phyloP scores from a whole-genome alignment of 2,113 vertebrate species.

The Dinomys branickii region DNA sequence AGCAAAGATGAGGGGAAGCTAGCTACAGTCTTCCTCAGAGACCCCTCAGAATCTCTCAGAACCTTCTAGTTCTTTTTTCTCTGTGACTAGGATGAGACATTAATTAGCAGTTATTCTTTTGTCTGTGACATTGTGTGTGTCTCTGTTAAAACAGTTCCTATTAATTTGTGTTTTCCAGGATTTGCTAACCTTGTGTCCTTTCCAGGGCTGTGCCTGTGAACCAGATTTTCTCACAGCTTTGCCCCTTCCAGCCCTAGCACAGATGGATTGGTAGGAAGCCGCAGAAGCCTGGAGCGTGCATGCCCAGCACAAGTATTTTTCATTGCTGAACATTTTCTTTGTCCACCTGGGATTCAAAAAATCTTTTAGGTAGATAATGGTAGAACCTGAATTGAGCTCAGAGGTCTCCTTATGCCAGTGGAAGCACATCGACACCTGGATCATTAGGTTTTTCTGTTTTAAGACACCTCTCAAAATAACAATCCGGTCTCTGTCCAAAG shows the following conservation, averaged over 20 bases:
- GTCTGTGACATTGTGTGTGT: background rate
- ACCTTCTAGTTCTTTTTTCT: background rate
- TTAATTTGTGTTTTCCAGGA: background rate
- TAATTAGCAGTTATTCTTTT: background rate
- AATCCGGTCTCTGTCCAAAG: background rate
- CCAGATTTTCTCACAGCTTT: background rate
- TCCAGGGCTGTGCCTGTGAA: background rate
- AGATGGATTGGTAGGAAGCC: background rate
- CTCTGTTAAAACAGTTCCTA: background rate
- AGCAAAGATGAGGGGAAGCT: background rate
- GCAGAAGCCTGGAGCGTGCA: no score
- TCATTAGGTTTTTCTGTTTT: background rate
- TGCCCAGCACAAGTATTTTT: background rate
- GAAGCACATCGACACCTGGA: background rate
- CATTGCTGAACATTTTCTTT: background rate
- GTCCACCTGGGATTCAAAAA: background rate
- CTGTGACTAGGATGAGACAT: background rate
- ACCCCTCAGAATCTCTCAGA: background rate
- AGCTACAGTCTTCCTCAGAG: background rate
- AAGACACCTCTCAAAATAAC: background rate
- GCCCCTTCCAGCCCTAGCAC: background rate
- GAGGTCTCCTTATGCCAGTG: background rate
- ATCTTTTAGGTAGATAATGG: background rate
- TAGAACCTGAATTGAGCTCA: background rate
- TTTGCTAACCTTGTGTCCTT: background rate